Conservation (phyloP, 2,888 invertebrate species). For the Dynastes maya region DNA sequence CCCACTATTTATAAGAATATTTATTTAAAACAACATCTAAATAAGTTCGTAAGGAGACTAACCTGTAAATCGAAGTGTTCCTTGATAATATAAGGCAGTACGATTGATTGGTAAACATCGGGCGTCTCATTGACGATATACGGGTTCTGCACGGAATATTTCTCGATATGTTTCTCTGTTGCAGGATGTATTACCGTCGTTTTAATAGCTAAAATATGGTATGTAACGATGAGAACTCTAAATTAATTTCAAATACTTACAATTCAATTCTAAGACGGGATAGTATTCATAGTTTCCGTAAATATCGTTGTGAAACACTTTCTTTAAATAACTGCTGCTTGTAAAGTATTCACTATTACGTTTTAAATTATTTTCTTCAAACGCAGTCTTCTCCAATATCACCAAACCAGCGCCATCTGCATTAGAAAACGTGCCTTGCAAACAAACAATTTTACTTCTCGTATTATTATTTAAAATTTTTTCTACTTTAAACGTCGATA, state of each 20-base stretch:
- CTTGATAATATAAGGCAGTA: constrained; percentile 82
- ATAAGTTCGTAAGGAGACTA: constrained; percentile 55
- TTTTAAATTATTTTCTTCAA: constrained; percentile 78
- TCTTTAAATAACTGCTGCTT: constrained; percentile 74
- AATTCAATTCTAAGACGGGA: constrained; percentile 71
- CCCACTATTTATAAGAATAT: constrained; percentile 84
- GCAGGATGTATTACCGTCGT: constrained; percentile 94
- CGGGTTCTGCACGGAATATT: constrained; percentile 83
- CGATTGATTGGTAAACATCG: constrained; percentile 84
- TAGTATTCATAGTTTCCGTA: constrained; percentile 87
- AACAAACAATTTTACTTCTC: constrained; percentile 79
- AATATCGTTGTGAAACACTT: constrained; percentile 86
- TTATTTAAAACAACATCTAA: no score
- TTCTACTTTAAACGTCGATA: constrained; percentile 79
- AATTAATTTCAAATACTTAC: constrained; percentile 71
- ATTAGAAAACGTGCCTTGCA: constrained; percentile 80
- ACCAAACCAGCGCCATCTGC: constrained; percentile 80
- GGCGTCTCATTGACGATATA: constrained; percentile 90
- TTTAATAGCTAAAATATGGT: constrained; percentile 81
- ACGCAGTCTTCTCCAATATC: constrained; percentile 87
- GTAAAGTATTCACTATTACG: constrained; percentile 74
- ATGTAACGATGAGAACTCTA: constrained; percentile 2
- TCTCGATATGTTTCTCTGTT: constrained; percentile 91
- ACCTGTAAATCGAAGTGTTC: constrained; percentile 88
- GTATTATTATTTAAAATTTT: constrained; percentile 83